Evolutionary conservation across 1,140 invertebrate species (phyloP).

Genomic region (Thaumetopoea pityocampa): DNA sequence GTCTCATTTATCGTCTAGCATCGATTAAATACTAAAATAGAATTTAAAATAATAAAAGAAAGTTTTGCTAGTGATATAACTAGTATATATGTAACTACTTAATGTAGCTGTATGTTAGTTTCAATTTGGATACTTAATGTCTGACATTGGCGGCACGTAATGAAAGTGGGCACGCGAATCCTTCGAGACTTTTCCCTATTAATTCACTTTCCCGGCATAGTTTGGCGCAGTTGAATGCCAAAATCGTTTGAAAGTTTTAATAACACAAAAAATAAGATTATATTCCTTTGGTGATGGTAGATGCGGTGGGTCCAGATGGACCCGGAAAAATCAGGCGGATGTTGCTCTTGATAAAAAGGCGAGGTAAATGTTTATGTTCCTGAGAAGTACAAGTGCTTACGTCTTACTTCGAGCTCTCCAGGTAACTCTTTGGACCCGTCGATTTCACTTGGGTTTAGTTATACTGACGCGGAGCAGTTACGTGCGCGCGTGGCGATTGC

Average conservation of each 20-base stretch:
- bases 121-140: constrained; percentile 12
- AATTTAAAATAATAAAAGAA: too few relatives aligned
- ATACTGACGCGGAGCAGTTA: too few relatives aligned
- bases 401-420: too few relatives aligned
- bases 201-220: constrained; percentile 63
- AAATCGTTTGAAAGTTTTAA: constrained; percentile 9
- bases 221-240: constrained; percentile 29
- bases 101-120: neutral
- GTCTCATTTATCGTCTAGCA: constrained; percentile 32
- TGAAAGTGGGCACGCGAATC: constrained; percentile 51
- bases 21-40: too few relatives aligned
- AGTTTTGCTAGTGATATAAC: constrained; percentile 36
- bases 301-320: too few relatives aligned
- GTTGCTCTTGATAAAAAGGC: too few relatives aligned
- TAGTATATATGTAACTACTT: neutral
- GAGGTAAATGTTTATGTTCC: too few relatives aligned
- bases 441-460: too few relatives aligned
- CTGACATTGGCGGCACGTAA: constrained; percentile 34
- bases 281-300: constrained; percentile 1
- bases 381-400: too few relatives aligned
- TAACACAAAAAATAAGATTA: constrained; percentile 1
- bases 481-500: too few relatives aligned
- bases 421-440: too few relatives aligned
- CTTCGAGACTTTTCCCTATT: constrained; percentile 67
- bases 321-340: too few relatives aligned